Conservation (phyloP, 2,113 vertebrate species). For the Cairina moschata region DNA sequence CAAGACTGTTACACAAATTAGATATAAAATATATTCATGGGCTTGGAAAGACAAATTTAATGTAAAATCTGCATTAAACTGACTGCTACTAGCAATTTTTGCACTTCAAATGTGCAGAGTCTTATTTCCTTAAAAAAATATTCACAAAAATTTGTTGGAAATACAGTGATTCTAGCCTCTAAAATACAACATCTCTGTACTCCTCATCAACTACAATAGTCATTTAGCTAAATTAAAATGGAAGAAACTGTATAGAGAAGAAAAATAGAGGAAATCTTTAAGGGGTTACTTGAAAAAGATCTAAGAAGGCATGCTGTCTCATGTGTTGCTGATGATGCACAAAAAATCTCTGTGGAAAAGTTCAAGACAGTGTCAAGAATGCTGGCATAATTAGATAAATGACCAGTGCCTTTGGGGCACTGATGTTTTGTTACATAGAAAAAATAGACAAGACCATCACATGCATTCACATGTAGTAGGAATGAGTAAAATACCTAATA, state of each 20-base stretch:
- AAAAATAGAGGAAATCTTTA: neutral
- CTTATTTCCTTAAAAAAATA: neutral
- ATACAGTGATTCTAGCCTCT: neutral
- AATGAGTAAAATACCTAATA: conserved; percentile 2
- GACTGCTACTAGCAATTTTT: neutral
- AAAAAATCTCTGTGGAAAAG: neutral
- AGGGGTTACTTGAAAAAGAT: neutral
- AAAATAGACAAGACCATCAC: conserved; percentile 43
- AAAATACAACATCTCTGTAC: neutral
- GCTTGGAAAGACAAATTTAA: neutral
- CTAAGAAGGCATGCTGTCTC: neutral
- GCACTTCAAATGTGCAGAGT: neutral
- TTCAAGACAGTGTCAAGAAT: neutral
- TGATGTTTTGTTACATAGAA: neutral
- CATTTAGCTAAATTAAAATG: neutral
- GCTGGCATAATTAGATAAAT: conserved; percentile 12
- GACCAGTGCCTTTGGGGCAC: conserved; percentile 47
- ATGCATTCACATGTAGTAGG: conserved; percentile 45
- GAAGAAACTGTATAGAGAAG: neutral
- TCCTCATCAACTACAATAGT: neutral
- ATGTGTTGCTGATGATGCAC: conserved; percentile 17
- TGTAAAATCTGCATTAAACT: neutral
- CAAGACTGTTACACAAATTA: neutral
- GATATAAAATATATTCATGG: neutral
- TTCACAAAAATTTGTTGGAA: neutral